Evolutionary conservation across 1,140 invertebrate genomes (phyloP).

Genomic region (Papilio glaucus): DNA sequence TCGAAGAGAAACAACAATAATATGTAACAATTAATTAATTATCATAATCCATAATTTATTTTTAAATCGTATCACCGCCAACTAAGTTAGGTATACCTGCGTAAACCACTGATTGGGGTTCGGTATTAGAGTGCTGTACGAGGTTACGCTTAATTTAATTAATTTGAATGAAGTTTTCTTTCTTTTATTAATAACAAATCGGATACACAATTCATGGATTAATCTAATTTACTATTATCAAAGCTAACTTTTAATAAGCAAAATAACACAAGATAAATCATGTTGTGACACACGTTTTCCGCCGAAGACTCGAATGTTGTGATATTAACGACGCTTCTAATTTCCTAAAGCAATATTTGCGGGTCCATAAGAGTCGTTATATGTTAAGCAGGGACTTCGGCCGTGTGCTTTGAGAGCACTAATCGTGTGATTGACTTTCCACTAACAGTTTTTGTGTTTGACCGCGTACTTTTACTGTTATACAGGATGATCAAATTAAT

Average conservation of each 20-base stretch:
- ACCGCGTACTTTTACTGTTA: conserved; percentile 47
- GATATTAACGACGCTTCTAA: conserved; percentile 14
- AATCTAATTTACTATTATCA: not conserved
- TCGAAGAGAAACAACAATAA: no score
- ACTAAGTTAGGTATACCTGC: no score
- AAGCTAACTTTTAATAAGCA: not conserved
- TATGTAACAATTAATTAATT: no score
- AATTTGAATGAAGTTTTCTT: not conserved
- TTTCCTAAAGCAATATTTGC: conserved; percentile 42
- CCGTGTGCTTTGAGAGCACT: conserved; percentile 30
- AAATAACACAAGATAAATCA: conserved; percentile 24
- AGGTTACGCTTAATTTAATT: no score
- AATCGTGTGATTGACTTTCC: conserved; percentile 67
- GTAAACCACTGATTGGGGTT: no score
- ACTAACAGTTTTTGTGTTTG: conserved; percentile 53
- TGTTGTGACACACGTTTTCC: conserved; percentile 12
- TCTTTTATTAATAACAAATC: not conserved
- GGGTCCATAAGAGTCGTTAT: conserved; percentile 29
- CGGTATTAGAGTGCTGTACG: no score
- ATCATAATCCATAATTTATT: no score
- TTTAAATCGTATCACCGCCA: no score
- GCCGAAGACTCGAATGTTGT: not conserved
- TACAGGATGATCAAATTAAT: conserved; percentile 44
- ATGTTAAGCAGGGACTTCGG: conserved; percentile 13
- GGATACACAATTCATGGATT: not conserved